Conservation (phyloP, 1,140 invertebrate genomes). For the Pseudomyrmex pallidus region DNA sequence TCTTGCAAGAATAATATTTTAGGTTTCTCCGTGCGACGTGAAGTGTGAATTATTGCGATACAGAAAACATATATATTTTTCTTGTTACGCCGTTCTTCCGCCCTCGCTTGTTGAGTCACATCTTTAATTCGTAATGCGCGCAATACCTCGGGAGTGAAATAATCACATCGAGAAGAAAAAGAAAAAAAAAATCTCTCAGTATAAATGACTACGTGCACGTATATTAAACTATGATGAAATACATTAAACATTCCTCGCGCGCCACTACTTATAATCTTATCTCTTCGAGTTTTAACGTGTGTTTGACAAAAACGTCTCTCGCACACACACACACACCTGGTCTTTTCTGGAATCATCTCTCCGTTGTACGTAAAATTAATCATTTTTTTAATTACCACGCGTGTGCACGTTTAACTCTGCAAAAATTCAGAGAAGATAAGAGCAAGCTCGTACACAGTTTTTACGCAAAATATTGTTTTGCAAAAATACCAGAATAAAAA, state of each 20-base stretch:
- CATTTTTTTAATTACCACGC: neutral
- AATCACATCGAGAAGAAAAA: neutral
- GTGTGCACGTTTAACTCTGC: neutral
- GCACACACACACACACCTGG: neutral
- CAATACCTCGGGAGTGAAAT: conserved; percentile 9
- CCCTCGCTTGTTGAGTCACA: conserved; percentile 40
- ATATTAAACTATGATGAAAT: conserved; percentile 20
- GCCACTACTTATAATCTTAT: neutral
- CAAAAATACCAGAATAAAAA: too few species aligned
- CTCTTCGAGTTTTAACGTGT: neutral
- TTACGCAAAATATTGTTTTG: neutral
- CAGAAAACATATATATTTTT: conserved; percentile 16
- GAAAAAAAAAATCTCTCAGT: neutral
- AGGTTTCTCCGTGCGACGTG: neutral
- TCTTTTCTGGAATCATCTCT: neutral
- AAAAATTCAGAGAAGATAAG: neutral
- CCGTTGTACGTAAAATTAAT: neutral
- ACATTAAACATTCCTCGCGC: conserved; percentile 17
- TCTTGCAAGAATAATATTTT: neutral
- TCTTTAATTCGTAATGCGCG: neutral
- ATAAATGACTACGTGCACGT: neutral
- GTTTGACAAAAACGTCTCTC: neutral
- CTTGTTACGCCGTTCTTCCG: conserved; percentile 1
- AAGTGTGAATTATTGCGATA: neutral
- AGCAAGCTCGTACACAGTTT: neutral